Evolutionary conservation across 2,888 invertebrate species (phyloP).

Genomic region (Ectemnius continuus): DNA sequence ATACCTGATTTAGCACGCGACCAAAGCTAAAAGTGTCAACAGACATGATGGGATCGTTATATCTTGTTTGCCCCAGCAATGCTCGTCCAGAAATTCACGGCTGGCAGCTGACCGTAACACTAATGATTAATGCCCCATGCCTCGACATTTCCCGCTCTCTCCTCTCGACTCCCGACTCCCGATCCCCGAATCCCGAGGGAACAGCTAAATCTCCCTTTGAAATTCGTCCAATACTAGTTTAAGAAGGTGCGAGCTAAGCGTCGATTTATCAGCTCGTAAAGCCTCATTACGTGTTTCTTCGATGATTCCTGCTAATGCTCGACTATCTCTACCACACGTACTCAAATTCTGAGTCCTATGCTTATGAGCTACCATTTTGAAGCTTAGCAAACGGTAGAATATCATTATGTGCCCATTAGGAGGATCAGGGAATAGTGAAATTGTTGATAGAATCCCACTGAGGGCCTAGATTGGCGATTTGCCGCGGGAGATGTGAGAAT

Average conservation of each 20-base stretch:
- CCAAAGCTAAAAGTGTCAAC: conserved; percentile 1
- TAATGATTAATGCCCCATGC: background rate
- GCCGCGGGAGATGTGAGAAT: no score
- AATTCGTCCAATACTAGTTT: no score
- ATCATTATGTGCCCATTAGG: no score
- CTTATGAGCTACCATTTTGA: no score
- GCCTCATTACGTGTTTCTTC: conserved; percentile 7
- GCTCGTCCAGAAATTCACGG: background rate
- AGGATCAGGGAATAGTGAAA: no score
- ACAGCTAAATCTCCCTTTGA: background rate
- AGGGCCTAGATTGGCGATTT: no score
- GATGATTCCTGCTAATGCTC: no score
- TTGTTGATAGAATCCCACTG: no score
- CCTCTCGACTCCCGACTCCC: background rate
- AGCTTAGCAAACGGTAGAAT: no score
- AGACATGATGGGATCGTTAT: conserved; percentile 1
- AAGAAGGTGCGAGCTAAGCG: conserved; percentile 1
- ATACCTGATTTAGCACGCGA: no score
- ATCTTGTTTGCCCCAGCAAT: background rate
- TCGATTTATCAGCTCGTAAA: conserved; percentile 36
- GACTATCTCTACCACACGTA: no score
- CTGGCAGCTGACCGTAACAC: conserved; percentile 4
- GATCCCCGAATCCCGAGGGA: background rate
- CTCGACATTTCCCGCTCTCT: background rate
- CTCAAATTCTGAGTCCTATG: no score